phyloP scores from a whole-genome alignment of 2,888 invertebrate genomes.

The Pristionchus mayeri region DNA sequence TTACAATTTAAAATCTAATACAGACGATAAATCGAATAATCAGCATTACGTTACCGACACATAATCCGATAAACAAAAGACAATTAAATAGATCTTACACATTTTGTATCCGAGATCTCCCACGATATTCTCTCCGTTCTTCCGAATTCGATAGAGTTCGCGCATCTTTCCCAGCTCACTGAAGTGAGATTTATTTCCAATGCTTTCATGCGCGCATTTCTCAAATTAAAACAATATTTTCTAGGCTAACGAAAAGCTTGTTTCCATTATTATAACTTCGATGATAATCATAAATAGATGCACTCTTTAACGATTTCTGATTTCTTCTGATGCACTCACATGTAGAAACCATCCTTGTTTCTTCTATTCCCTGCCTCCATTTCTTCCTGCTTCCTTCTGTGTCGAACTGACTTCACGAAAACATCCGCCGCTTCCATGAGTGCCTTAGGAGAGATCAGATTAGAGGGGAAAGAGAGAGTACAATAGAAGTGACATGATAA shows the following conservation, averaged over 20 bases:
- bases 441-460: not conserved
- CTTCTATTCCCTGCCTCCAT: not conserved
- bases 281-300: not conserved
- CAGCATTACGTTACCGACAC: not conserved
- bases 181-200: not conserved
- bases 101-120: constrained; percentile 74
- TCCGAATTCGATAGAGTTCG: constrained; percentile 70
- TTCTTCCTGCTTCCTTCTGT: not conserved
- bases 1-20: not conserved
- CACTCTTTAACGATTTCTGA: too few relatives aligned
- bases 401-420: not conserved
- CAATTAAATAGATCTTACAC: constrained; percentile 62
- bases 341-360: constrained; percentile 37
- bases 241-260: too few relatives aligned
- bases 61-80: not conserved
- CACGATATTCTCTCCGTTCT: constrained; percentile 67
- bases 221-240: too few relatives aligned
- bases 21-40: not conserved
- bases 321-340: constrained; percentile 15
- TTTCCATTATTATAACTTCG: too few relatives aligned
- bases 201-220: too few relatives aligned
- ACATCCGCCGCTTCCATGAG: constrained; percentile 14
- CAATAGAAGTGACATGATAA: too few relatives aligned
- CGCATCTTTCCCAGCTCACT: constrained; percentile 70
- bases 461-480: too few relatives aligned